phyloP scores from a whole-genome alignment of 2,888 invertebrate species.

The Cephalotes varians region DNA sequence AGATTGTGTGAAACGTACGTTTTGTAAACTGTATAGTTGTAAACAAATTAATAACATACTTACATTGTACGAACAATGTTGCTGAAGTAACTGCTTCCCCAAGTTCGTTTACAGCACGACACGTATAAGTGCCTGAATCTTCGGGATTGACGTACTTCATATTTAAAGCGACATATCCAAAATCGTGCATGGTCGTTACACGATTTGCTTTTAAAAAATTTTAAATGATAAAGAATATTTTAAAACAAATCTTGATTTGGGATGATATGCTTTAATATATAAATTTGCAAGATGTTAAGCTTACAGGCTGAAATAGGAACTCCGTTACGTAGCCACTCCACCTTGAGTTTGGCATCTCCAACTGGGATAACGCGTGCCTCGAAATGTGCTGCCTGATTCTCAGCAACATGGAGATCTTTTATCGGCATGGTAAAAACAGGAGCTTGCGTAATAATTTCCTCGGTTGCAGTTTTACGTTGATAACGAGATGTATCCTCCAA shows the following conservation, averaged over 20 bases:
- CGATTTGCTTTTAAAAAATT: conserved; percentile 88
- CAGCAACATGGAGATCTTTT: conserved; percentile 93
- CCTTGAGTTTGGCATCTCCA: conserved; percentile 96
- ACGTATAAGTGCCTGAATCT: conserved; percentile 98
- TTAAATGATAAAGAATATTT: conserved; percentile 10
- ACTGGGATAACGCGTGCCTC: conserved; percentile 97
- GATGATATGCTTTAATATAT: not conserved
- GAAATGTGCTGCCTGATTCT: conserved; percentile 97
- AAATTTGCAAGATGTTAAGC: conserved; percentile 73
- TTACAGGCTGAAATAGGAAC: conserved; percentile 95
- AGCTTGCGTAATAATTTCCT: conserved; percentile 94
- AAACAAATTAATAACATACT: conserved; percentile 82
- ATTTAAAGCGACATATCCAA: conserved; percentile 98
- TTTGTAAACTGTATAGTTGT: not conserved
- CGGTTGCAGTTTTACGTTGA: conserved; percentile 91
- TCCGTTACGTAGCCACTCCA: conserved; percentile 97
- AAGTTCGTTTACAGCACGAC: conserved; percentile 95
- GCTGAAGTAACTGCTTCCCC: conserved; percentile 98
- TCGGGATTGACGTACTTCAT: conserved; percentile 98
- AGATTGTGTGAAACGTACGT: not conserved
- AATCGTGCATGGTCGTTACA: conserved; percentile 98
- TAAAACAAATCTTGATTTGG: not conserved
- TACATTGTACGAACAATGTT: conserved; percentile 94
- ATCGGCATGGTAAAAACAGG: conserved; percentile 97
- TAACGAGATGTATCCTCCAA: conserved; percentile 93